These are phyloP conservation scores for Physocephala rufipes DNA, from an alignment of 2,888 invertebrate genomes.

Conservation along the genomic window DNA sequence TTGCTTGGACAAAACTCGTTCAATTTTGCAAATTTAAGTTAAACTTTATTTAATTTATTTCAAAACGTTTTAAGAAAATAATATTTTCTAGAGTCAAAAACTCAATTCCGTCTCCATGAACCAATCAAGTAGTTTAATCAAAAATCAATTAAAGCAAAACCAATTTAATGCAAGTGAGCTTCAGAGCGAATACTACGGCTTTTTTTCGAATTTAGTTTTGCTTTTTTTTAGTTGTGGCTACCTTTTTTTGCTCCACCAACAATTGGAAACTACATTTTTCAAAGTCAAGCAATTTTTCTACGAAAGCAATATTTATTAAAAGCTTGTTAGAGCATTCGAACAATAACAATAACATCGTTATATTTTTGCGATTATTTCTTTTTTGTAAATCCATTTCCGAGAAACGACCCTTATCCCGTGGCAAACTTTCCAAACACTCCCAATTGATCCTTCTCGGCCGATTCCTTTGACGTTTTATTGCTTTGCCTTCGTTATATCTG, in stretches of 20 bases:
- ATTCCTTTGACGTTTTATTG: constrained; percentile 33
- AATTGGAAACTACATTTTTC: constrained; percentile 31
- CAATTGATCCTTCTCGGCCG: background rate
- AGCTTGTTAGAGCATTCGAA: constrained; percentile 29
- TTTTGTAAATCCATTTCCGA: background rate
- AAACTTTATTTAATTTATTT: too few relatives aligned
- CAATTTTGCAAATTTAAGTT: too few relatives aligned
- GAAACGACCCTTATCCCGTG: background rate
- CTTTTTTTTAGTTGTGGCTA: background rate
- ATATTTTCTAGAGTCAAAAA: too few relatives aligned
- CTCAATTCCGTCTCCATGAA: too few relatives aligned
- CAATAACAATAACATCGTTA: constrained; percentile 4
- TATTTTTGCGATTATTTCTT: background rate
- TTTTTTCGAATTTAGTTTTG: background rate
- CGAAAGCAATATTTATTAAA: constrained; percentile 37
- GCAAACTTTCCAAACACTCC: constrained; percentile 4
- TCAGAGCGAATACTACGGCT: too few relatives aligned
- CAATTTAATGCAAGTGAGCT: too few relatives aligned
- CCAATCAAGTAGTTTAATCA: too few relatives aligned
- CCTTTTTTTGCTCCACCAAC: constrained; percentile 16
- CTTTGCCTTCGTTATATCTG: background rate
- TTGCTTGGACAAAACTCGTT: too few relatives aligned
- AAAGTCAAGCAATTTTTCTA: constrained; percentile 42
- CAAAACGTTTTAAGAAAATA: too few relatives aligned
- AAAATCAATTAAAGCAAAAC: too few relatives aligned